phyloP scores from a whole-genome alignment of 2,888 invertebrate genomes.

The Pristionchus japonicus region DNA sequence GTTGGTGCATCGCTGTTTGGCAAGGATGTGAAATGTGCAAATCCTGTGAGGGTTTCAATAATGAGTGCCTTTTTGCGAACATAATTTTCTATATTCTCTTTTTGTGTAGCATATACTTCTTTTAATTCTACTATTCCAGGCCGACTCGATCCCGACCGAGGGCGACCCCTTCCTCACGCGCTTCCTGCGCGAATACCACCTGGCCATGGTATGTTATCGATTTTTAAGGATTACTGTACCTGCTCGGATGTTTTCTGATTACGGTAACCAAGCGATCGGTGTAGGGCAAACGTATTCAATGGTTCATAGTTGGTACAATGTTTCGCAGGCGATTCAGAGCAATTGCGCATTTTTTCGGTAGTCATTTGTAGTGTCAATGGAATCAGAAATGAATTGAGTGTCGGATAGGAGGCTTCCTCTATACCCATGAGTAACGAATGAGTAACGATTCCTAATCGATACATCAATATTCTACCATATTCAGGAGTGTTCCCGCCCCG shows the following conservation, averaged over 20 bases:
- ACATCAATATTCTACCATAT: neutral
- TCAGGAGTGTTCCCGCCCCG: slow-evolving; percentile 46
- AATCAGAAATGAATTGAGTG: neutral
- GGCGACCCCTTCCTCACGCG: slow-evolving; percentile 46
- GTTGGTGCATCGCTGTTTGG: no score
- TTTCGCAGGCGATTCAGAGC: no score
- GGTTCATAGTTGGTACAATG: no score
- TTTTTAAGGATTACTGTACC: neutral
- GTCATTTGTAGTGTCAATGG: neutral
- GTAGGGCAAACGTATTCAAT: no score
- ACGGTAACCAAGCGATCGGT: neutral
- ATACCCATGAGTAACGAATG: no score
- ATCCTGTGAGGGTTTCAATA: no score
- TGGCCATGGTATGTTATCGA: slow-evolving; percentile 12
- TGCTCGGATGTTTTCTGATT: neutral
- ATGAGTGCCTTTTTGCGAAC: no score
- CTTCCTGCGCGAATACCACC: slow-evolving; percentile 45
- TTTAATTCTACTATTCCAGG: neutral
- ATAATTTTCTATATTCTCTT: no score
- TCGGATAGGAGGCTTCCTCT: no score
- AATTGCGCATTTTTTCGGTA: neutral
- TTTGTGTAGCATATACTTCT: no score
- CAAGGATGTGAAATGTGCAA: no score
- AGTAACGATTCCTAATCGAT: no score
- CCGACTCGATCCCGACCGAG: neutral